These are phyloP conservation scores for Ochotona princeps DNA, from an alignment of 2,113 vertebrate species.

Conservation along the genomic window DNA sequence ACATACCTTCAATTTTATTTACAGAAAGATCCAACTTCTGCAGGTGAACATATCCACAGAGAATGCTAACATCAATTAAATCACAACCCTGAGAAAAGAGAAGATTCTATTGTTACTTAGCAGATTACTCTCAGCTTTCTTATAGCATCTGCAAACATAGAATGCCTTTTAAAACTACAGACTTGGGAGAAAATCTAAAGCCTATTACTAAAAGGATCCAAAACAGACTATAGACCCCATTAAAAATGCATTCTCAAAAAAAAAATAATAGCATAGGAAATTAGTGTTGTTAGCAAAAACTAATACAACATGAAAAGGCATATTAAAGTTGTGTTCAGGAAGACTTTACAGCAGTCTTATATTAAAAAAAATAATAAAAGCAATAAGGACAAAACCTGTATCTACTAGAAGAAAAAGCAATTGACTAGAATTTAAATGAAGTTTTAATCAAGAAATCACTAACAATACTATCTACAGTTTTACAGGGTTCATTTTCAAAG, in stretches of 20 bases:
- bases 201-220: neutral
- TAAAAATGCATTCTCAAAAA: constrained; percentile 28
- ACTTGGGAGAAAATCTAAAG: neutral
- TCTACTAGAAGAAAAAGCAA: constrained; percentile 50
- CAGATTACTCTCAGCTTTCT: neutral
- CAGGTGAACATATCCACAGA: constrained; percentile 90
- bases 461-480: neutral
- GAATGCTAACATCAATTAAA: constrained; percentile 89
- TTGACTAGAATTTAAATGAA: constrained; percentile 48
- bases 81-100: constrained; percentile 85
- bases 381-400: constrained; percentile 40
- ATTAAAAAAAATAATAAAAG: neutral
- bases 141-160: neutral
- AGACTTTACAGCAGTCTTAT: neutral
- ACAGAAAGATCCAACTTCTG: constrained; percentile 93
- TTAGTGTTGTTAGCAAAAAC: constrained; percentile 55
- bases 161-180: constrained; percentile 14
- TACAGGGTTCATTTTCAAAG: neutral
- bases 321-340: constrained; percentile 33
- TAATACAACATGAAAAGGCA: constrained; percentile 22
- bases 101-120: constrained; percentile 17
- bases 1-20: constrained; percentile 95
- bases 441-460: neutral
- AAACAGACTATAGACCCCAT: neutral
- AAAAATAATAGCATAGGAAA: constrained; percentile 53